A percentile compares a stretch with the other conserved stretches of the same genome.
These are phyloP conservation scores for Neodiprion virginianus DNA, from an alignment of 1,140 invertebrate genomes.

Conservation along the genomic window DNA sequence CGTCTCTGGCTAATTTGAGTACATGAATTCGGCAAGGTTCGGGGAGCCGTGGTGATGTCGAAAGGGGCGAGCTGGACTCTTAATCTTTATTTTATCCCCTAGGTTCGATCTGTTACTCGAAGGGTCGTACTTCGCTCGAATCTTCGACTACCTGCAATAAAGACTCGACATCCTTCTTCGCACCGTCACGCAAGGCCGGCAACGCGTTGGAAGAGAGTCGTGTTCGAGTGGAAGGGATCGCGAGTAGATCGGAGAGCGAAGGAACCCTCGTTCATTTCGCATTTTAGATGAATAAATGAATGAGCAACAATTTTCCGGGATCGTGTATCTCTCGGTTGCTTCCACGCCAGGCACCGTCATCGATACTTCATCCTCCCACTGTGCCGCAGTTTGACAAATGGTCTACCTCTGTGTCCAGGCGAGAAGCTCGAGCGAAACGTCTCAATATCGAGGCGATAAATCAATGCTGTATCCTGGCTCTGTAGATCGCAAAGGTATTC, in stretches of 20 bases:
- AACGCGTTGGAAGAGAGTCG: not conserved
- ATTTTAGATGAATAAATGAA: not conserved
- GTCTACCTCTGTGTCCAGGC: not conserved
- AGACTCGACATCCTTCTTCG: not conserved
- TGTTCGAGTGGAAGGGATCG: not conserved
- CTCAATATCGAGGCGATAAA: not conserved
- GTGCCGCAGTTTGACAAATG: not conserved
- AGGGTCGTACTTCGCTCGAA: conserved; percentile 12
- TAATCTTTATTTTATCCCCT: conserved; percentile 40
- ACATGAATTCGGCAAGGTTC: not conserved
- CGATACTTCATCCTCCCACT: not conserved
- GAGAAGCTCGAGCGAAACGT: not conserved
- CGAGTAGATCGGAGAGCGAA: not conserved
- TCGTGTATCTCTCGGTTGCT: too few relatives aligned
- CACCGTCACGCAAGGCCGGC: not conserved
- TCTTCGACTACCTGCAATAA: not conserved
- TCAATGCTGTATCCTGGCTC: not conserved
- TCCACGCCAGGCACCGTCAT: too few relatives aligned
- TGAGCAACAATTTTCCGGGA: too few relatives aligned
- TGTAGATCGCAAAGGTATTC: too few relatives aligned
- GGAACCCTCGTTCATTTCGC: not conserved
- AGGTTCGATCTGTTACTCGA: conserved; percentile 35
- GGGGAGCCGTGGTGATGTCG: not conserved
- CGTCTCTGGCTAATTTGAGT: not conserved
- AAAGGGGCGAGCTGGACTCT: not conserved